These are phyloP conservation scores for Pogonomyrmex barbatus DNA, from an alignment of 1,140 invertebrate species.

Conservation along the genomic window DNA sequence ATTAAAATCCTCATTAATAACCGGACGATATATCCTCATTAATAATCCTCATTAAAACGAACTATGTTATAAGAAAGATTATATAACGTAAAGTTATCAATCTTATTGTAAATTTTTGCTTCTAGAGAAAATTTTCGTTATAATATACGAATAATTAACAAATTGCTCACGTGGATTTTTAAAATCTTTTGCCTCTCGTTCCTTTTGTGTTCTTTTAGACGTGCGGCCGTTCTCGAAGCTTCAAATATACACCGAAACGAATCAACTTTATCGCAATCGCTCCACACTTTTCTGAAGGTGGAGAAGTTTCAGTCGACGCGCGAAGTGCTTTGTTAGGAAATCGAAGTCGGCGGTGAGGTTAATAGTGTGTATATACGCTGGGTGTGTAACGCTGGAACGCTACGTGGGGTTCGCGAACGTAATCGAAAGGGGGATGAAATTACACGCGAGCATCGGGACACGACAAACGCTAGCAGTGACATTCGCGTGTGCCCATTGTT, in stretches of 20 bases:
- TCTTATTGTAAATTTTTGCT: not conserved
- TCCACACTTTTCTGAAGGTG: conserved; percentile 41
- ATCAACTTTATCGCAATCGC: conserved; percentile 55
- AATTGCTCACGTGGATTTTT: conserved; percentile 24
- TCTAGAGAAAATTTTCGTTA: not conserved
- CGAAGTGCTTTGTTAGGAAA: conserved; percentile 66
- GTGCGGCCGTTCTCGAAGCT: conserved; percentile 12
- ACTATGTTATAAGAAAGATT: not conserved
- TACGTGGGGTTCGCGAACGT: conserved; percentile 44
- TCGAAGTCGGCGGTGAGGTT: conserved; percentile 73
- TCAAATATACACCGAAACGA: conserved; percentile 47
- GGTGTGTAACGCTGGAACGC: conserved; percentile 73
- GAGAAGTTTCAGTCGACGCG: conserved; percentile 51
- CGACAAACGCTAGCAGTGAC: conserved; percentile 60
- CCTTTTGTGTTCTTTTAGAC: conserved; percentile 6
- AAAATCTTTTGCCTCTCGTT: not conserved
- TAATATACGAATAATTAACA: not conserved
- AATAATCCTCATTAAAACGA: not conserved
- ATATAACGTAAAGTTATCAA: not conserved
- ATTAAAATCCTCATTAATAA: not conserved
- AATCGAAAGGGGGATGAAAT: conserved; percentile 65
- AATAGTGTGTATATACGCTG: conserved; percentile 79
- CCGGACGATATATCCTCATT: too few relatives aligned
- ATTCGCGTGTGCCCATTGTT: conserved; percentile 60
- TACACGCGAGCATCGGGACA: conserved; percentile 70